Conservation (phyloP, 2,888 invertebrate genomes). For the Hyppa rectilinea region DNA sequence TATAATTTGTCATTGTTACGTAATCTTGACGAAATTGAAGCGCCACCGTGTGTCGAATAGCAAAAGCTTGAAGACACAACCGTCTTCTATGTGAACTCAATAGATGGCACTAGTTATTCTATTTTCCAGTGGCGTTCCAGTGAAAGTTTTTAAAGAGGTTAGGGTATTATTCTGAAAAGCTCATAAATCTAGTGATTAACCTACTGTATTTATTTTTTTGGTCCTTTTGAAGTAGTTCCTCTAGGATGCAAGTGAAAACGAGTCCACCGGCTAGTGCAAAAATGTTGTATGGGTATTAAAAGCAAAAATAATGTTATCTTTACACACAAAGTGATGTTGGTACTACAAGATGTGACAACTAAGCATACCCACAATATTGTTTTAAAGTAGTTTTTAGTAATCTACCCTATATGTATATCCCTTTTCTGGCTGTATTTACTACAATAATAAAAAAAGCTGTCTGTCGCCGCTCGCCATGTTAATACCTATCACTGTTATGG, state of each 20-base stretch:
- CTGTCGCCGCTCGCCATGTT: no score
- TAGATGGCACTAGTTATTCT: conserved; percentile 37
- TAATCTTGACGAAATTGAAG: neutral
- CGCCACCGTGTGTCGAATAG: conserved; percentile 65
- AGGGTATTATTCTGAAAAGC: neutral
- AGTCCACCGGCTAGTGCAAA: neutral
- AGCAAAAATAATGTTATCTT: no score
- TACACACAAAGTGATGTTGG: no score
- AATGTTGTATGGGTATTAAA: no score
- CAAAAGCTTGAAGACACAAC: neutral
- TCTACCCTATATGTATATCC: neutral
- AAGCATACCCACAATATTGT: neutral
- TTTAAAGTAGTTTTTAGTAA: neutral
- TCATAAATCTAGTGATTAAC: neutral
- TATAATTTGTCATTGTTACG: conserved; percentile 3
- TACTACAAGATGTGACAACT: neutral
- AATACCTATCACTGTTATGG: no score
- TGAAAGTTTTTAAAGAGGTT: neutral
- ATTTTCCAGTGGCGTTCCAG: neutral
- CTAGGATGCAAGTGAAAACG: neutral
- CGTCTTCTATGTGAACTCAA: neutral
- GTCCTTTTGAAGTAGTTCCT: neutral
- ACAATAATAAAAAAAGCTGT: neutral
- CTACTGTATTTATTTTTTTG: neutral
- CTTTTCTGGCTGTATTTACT: neutral